phyloP scores from a whole-genome alignment of 2,113 vertebrate genomes.

The Serinus canaria region DNA sequence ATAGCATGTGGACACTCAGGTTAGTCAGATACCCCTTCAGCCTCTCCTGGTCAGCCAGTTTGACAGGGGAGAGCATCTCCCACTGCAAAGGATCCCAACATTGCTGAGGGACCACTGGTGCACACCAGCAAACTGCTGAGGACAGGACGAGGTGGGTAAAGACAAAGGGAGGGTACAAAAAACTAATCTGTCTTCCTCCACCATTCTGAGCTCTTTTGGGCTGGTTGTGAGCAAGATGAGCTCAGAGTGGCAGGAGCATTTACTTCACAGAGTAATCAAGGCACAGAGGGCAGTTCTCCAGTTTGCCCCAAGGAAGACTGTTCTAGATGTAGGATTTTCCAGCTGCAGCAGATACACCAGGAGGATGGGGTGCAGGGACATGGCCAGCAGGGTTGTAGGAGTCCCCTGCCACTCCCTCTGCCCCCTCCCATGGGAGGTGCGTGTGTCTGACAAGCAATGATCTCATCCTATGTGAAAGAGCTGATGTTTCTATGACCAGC shows the following conservation, averaged over 20 bases:
- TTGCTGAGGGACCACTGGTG: neutral
- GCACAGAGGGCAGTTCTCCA: neutral
- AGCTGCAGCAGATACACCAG: neutral
- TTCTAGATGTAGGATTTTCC: neutral
- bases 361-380: neutral
- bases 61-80: neutral
- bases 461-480: accelerated
- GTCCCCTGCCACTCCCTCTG: neutral
- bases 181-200: neutral
- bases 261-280: neutral
- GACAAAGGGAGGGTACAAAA: neutral
- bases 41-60: neutral
- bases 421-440: accelerated
- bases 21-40: neutral
- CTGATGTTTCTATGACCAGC: neutral
- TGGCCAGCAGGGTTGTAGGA: accelerated
- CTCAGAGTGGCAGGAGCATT: neutral
- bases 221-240: neutral
- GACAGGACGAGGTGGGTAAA: neutral
- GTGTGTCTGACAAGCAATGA: accelerated
- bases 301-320: neutral
- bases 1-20: accelerated
- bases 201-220: neutral
- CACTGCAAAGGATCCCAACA: neutral
- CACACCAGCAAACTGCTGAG: neutral